Conservation (phyloP, 2,888 invertebrate species). For the Ophraella communa region DNA sequence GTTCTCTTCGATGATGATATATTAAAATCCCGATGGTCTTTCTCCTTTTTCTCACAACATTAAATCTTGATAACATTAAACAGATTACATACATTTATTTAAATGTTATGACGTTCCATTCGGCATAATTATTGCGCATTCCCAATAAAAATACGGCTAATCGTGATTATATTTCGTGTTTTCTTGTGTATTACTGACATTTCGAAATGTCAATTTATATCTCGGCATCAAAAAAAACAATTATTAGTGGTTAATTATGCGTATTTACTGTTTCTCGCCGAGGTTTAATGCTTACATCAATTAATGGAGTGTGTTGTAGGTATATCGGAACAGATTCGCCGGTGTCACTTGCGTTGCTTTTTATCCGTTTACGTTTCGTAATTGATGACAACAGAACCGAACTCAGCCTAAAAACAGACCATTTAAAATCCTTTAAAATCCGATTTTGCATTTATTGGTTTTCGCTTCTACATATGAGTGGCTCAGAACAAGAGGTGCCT, state of each 20-base stretch:
- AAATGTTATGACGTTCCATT: conserved; percentile 40
- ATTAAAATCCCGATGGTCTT: not conserved
- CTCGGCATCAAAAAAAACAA: conserved; percentile 46
- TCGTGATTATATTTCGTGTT: conserved; percentile 49
- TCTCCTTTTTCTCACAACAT: not conserved
- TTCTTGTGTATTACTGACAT: conserved; percentile 45
- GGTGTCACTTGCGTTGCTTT: not conserved
- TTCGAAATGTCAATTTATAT: conserved; percentile 50
- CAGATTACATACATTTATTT: conserved; percentile 37
- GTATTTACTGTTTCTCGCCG: conserved; percentile 31
- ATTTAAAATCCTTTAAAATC: too few relatives aligned
- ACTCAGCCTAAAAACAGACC: not conserved
- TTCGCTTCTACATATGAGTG: too few relatives aligned
- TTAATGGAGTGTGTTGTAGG: conserved; percentile 35
- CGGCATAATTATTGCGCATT: conserved; percentile 41
- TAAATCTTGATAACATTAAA: conserved; percentile 6
- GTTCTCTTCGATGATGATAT: not conserved
- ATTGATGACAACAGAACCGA: not conserved
- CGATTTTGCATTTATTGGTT: too few relatives aligned
- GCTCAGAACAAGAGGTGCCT: too few relatives aligned
- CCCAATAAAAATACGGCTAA: conserved; percentile 36
- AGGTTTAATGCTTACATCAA: conserved; percentile 30
- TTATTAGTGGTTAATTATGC: conserved; percentile 49
- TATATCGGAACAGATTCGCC: conserved; percentile 14
- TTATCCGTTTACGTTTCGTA: not conserved